A percentile compares a stretch with the other conserved stretches of the same genome.
Conservation (phyloP, 2,113 vertebrate species). For the Petrocephalus zakoni region DNA sequence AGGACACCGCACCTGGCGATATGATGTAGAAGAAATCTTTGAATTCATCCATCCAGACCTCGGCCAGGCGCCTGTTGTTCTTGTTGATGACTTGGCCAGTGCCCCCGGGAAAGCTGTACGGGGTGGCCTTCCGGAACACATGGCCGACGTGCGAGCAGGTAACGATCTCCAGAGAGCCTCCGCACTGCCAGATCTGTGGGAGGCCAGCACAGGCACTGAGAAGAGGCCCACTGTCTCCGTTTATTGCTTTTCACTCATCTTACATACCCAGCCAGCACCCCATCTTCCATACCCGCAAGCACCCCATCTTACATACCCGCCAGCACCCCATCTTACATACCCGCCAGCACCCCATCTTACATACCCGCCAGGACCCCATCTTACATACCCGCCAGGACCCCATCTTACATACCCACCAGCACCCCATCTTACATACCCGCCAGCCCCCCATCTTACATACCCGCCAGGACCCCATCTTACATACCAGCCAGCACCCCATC, state of each 20-base stretch:
- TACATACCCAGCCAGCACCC: neutral
- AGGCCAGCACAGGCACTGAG: neutral
- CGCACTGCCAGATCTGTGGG: slow-evolving; percentile 93
- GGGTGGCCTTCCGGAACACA: slow-evolving; percentile 94
- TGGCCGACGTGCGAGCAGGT: slow-evolving; percentile 96
- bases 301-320: no score
- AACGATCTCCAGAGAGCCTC: slow-evolving; percentile 89
- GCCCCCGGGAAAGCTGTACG: slow-evolving; percentile 93
- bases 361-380: no score
- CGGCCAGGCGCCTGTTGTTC: slow-evolving; percentile 90
- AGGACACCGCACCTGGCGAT: slow-evolving; percentile 76
- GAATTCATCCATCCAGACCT: slow-evolving; percentile 99
- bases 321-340: no score
- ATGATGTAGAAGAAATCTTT: slow-evolving; percentile 99
- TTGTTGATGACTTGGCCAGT: slow-evolving; percentile 98
- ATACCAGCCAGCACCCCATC: no score
- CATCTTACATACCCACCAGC: no score
- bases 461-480: no score
- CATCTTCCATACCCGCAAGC: no score
- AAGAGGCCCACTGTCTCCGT: neutral
- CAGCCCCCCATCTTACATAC: neutral
- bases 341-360: no score
- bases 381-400: no score
- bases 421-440: no score
- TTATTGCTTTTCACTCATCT: neutral